phyloP scores from a whole-genome alignment of 53 echinoderm and acorn worm species.

The Astropecten irregularis region DNA sequence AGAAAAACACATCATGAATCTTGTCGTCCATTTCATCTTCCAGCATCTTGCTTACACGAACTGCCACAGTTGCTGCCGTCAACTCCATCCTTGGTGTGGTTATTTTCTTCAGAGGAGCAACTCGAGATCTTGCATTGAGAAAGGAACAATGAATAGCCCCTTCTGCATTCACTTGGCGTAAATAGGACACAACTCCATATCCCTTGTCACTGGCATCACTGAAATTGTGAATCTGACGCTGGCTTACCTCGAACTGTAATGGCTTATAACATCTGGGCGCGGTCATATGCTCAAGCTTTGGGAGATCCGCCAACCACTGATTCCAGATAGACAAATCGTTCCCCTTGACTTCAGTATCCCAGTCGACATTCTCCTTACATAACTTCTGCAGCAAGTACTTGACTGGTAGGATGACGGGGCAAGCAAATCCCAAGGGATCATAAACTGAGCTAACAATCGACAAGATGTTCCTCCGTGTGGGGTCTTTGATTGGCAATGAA shows the following conservation, averaged over 20 bases:
- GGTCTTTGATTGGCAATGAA: neutral
- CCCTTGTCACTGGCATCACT: slow-evolving; percentile 54
- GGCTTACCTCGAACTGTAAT: neutral
- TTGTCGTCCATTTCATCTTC: no score
- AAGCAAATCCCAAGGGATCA: slow-evolving; percentile 61
- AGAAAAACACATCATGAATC: no score
- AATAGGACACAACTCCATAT: slow-evolving; percentile 50
- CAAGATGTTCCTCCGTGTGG: slow-evolving; percentile 48
- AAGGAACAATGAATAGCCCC: slow-evolving; percentile 42
- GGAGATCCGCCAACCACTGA: slow-evolving; percentile 45
- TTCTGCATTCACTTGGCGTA: neutral
- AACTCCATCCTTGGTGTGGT: slow-evolving; percentile 54
- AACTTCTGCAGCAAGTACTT: slow-evolving; percentile 53
- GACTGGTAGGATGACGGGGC: slow-evolving; percentile 36
- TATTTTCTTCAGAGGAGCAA: slow-evolving; percentile 47
- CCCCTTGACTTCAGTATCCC: neutral
- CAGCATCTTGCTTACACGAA: neutral
- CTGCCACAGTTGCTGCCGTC: slow-evolving; percentile 35
- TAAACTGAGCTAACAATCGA: slow-evolving; percentile 55
- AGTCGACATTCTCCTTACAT: slow-evolving; percentile 6
- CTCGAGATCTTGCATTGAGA: slow-evolving; percentile 26
- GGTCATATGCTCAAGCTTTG: slow-evolving; percentile 6
- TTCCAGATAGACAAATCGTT: neutral
- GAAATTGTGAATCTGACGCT: slow-evolving; percentile 44
- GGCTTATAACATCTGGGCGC: slow-evolving; percentile 49